These are phyloP conservation scores for Pseudopipra pipra DNA, from an alignment of 2,113 vertebrate genomes.

Conservation along the genomic window DNA sequence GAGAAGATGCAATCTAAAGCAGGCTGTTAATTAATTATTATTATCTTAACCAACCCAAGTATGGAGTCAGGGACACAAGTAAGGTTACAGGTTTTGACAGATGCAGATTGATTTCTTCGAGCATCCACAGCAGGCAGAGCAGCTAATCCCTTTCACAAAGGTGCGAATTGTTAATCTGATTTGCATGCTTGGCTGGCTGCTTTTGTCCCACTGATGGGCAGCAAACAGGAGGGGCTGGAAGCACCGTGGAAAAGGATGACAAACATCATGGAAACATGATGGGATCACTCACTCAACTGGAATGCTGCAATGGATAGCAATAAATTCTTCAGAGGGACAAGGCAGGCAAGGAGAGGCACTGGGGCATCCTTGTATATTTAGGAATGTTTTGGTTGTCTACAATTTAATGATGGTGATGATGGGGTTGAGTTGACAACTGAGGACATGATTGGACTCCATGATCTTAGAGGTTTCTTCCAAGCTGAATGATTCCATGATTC, in stretches of 20 bases:
- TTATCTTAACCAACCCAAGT: slow-evolving; percentile 50
- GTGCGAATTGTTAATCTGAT: slow-evolving; percentile 70
- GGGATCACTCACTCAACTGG: neutral
- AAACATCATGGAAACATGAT: neutral
- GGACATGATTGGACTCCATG: neutral
- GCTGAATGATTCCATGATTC: neutral
- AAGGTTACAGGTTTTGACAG: slow-evolving; percentile 53
- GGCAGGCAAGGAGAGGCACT: neutral
- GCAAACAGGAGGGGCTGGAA: neutral
- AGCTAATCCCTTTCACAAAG: slow-evolving; percentile 62
- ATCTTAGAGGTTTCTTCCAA: neutral
- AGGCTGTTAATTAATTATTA: slow-evolving; percentile 65
- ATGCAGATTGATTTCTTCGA: slow-evolving; percentile 60
- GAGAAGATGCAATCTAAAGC: slow-evolving; percentile 63
- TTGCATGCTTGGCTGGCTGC: slow-evolving; percentile 57
- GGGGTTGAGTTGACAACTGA: neutral
- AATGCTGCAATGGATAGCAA: neutral
- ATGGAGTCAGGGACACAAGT: slow-evolving; percentile 34
- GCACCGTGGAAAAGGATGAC: neutral
- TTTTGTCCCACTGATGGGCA: slow-evolving; percentile 16
- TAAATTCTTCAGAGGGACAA: neutral
- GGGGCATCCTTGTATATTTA: neutral
- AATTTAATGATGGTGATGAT: neutral
- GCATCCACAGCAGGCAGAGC: slow-evolving; percentile 39
- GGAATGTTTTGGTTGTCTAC: neutral